These are phyloP conservation scores for Lissocephala sabroskyi DNA, from an alignment of 2,888 invertebrate genomes.

Conservation along the genomic window DNA sequence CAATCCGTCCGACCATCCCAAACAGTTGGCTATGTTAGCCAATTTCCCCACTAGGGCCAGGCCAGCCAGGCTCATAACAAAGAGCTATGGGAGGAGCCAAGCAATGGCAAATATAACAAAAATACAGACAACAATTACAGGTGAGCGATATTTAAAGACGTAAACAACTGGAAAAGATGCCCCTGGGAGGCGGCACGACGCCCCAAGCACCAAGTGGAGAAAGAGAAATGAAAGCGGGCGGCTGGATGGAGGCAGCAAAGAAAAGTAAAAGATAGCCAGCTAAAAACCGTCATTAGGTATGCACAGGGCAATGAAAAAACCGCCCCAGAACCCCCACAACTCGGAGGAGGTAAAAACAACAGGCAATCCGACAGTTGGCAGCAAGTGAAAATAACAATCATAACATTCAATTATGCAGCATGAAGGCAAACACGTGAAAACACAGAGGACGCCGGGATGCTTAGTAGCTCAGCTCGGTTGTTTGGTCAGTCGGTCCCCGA, in stretches of 20 bases:
- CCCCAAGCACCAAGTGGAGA: neutral
- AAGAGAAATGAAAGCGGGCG: too few relatives aligned
- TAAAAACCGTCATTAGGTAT: constrained; percentile 16
- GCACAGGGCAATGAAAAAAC: constrained; percentile 21
- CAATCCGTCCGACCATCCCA: too few relatives aligned
- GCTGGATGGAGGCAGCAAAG: too few relatives aligned
- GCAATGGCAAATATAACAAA: constrained; percentile 5
- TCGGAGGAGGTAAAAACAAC: too few relatives aligned
- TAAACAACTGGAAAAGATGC: constrained; percentile 41
- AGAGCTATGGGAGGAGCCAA: neutral
- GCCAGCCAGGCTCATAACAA: too few relatives aligned
- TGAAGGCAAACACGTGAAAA: too few relatives aligned
- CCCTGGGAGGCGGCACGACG: constrained; percentile 13
- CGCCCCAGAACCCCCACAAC: constrained; percentile 17
- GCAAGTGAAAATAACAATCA: constrained; percentile 62
- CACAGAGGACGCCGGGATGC: too few relatives aligned
- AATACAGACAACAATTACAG: constrained; percentile 47
- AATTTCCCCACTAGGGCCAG: neutral
- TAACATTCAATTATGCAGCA: constrained; percentile 57
- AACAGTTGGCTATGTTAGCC: too few relatives aligned
- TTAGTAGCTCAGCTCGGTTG: too few relatives aligned
- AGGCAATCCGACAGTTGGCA: constrained; percentile 32
- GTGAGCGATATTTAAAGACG: constrained; percentile 44
- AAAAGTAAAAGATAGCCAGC: neutral
- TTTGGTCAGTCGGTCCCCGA: too few relatives aligned